These are phyloP conservation scores for Discoglossus pictus DNA, from an alignment of 2,797 vertebrate species.

Conservation along the genomic window DNA sequence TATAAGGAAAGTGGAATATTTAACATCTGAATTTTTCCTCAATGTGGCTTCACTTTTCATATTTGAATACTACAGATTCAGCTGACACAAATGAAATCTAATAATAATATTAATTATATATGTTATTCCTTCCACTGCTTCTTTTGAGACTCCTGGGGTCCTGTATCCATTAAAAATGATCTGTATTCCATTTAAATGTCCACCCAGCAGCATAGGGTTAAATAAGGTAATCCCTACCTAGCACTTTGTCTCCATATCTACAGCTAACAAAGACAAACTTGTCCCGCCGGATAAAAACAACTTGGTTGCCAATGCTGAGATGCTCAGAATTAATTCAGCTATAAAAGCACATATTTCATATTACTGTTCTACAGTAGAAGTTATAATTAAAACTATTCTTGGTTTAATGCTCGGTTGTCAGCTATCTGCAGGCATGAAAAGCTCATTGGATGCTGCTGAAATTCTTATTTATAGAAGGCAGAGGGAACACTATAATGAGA, in stretches of 20 bases:
- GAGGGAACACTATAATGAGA: conserved; percentile 3
- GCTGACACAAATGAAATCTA: too few species aligned
- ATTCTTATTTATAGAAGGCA: conserved; percentile 41
- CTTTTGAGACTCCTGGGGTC: too few species aligned
- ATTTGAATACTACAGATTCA: too few species aligned
- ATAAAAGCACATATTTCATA: conserved; percentile 46
- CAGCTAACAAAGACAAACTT: conserved; percentile 40
- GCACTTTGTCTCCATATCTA: conserved; percentile 16
- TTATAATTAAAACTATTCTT: conserved; percentile 51
- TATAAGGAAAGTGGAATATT: too few species aligned
- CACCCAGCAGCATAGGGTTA: too few species aligned
- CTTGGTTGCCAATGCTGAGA: conserved; percentile 37
- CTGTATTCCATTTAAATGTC: too few species aligned
- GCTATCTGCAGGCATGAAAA: conserved; percentile 46
- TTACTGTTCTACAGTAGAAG: conserved; percentile 39
- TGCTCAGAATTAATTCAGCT: conserved; percentile 32
- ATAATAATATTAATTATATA: too few species aligned
- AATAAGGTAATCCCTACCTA: conserved; percentile 15
- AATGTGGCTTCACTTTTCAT: too few species aligned
- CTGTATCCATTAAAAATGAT: too few species aligned
- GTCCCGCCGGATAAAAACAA: conserved; percentile 31
- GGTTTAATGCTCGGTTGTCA: conserved; percentile 48
- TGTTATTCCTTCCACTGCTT: too few species aligned
- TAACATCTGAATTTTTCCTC: too few species aligned
- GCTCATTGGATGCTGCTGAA: conserved; percentile 35